Evolutionary conservation across 2,888 invertebrate genomes (phyloP), one percentile per base, ranked within the genome.

Genomic region (Helleia helle): DNA sequence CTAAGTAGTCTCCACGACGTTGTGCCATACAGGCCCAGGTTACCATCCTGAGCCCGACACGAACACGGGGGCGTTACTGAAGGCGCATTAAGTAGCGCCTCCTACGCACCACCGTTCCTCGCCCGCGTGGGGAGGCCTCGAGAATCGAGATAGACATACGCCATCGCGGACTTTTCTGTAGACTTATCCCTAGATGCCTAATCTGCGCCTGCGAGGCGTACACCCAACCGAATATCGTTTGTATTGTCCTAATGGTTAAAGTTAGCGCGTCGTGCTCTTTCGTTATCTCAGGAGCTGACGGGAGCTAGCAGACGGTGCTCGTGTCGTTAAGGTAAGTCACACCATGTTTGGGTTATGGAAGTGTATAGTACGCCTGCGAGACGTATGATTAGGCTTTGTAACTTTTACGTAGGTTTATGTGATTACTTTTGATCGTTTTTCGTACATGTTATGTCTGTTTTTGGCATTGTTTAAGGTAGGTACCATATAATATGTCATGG

Each of bases 321-420:
- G 25, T 31, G 8, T 25, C 24, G 31, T 40, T 31, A 31, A 40
- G 31, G 31, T 40, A 40, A 36, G 12, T 36, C 12, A 12, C 9
- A 12, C 22, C 36, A 36, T 36, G 36, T 36, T 36, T 22, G 27
- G 41, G 36, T 27, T 36, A 41, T 36, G 36, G 36, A 41, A 36
- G n/a, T n/a, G 36, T 41, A 26, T 36, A 13, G 28, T 36, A 41
- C 41, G 41, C 28, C 41, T 41, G 36, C 36, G 41, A 36, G 29
- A 27, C 36, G 27, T 36, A 41, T 41, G 36, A 41, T 41, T 27
- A 17, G 41, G 36, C 41, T 41, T 41, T 41, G 41, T 36, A 41
- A 41, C 18, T 41, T 41, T 36, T 22, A 28, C 41, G 18, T 27
- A 36, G 24, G 30, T 18, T 40, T 26, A 11, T 18, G 40, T 40